Base-by-base conservation (phyloP, 2,888 invertebrate species). In the Steromphala cineraria region DNA sequence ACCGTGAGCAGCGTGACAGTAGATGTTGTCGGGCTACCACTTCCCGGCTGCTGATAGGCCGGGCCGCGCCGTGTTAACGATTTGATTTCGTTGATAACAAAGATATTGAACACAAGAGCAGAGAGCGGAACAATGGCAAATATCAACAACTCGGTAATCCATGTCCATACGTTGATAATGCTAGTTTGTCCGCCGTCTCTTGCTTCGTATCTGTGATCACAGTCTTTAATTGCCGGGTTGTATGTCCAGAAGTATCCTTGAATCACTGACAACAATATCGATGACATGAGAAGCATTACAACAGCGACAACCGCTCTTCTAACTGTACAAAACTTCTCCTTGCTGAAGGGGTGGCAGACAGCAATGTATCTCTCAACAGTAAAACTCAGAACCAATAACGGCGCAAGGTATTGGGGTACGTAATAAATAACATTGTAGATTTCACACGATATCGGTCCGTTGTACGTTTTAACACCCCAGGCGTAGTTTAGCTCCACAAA, bases 361-460 rank as follows among this genome's bases (percentile, higher is more conserved):
- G 93, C 92, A 53, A 93, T 92, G 85, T 91, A 93, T 15, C 93
- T 81, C 79, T 93, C 93, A 17, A 93, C 90, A 0, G 93, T 93
- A 78, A 93, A 93, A 7, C 91, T 91, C 4, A 93, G 83, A n/a
- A 93, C 92, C 2, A 93, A 85, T 19, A 93, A 79, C 0, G 93
- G 93, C 0, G 92, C 91, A 28, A 91, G 83, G 83, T 92, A 93
- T 81, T 93, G 93, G 0, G 90, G 90, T 4, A 88, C 87, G 62
- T 89, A 85, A 80, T 89, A 90, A 24, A 92, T 67, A 36, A 91
- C 83, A 84, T 90, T 90, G 81, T 91, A 93, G 8, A 88, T 82
- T 83, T 92, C 91, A 83, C 93, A 93, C 31, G 88, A 80, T 0
- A 84, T 85, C 36, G 87, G 85, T 8, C 85, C 86, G 79, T 89